Conservation (phyloP, 2,113 vertebrate species). For the Barbus barbus region DNA sequence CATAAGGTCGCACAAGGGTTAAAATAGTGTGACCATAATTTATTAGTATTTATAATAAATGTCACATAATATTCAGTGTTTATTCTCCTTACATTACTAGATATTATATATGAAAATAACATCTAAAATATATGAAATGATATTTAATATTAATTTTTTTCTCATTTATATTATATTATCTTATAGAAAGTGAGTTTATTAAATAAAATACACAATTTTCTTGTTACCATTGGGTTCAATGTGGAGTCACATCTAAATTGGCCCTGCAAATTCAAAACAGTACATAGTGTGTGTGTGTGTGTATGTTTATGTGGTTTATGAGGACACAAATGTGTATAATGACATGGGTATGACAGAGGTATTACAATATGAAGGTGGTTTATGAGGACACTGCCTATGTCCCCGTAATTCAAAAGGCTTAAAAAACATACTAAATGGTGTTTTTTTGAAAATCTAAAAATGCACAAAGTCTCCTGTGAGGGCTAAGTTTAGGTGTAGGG, state of each 20-base stretch:
- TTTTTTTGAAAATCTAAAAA: too few relatives aligned
- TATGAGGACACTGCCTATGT: too few relatives aligned
- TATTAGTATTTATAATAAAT: neutral
- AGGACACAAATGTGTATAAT: too few relatives aligned
- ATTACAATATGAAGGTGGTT: too few relatives aligned
- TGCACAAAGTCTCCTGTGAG: too few relatives aligned
- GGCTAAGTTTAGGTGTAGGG: too few relatives aligned
- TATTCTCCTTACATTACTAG: neutral
- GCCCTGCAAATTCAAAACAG: slow-evolving; percentile 4
- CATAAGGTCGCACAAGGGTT: too few relatives aligned
- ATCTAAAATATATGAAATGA: neutral
- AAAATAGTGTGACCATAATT: neutral
- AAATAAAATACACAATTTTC: neutral
- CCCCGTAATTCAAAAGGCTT: too few relatives aligned
- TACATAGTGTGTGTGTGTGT: neutral
- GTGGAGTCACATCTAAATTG: neutral
- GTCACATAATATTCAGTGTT: neutral
- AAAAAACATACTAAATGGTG: too few relatives aligned
- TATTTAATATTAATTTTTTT: neutral
- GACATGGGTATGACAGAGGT: too few relatives aligned
- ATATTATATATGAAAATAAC: neutral
- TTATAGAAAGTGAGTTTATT: neutral
- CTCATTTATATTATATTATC: too few relatives aligned
- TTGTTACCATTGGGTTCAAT: neutral
- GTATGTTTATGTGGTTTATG: neutral